A percentile compares a stretch with the other conserved stretches of the same genome.
Evolutionary conservation across 2,888 invertebrate genomes (phyloP).

Genomic region (Strigamia maritima): DNA sequence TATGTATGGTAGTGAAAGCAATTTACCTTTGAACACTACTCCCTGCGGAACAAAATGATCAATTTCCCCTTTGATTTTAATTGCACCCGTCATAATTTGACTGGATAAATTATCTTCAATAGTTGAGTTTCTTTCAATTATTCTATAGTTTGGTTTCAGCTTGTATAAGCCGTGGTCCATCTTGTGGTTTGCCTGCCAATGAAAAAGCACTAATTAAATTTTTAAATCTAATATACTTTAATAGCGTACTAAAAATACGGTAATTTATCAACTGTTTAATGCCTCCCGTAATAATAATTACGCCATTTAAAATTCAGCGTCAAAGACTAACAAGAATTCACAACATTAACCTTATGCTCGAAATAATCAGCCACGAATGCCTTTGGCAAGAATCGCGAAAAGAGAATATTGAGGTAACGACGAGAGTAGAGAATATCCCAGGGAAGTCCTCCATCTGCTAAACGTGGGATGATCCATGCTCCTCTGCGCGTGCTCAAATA

Average conservation of each 20-base stretch:
- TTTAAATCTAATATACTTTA: too few species aligned
- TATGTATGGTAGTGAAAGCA: not conserved
- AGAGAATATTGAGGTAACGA: not conserved
- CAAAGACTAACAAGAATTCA: too few species aligned
- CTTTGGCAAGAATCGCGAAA: not conserved
- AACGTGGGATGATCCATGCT: slow-evolving; percentile 54
- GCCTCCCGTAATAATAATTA: too few species aligned
- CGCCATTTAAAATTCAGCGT: not conserved
- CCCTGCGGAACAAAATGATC: slow-evolving; percentile 44
- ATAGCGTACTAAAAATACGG: too few species aligned
- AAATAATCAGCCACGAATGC: not conserved
- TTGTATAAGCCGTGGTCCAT: slow-evolving; percentile 51
- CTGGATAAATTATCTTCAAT: slow-evolving; percentile 53
- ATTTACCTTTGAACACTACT: slow-evolving; percentile 47
- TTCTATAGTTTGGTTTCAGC: slow-evolving; percentile 49
- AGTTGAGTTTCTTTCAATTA: slow-evolving; percentile 24
- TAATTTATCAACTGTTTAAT: too few species aligned
- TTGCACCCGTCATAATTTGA: slow-evolving; percentile 50
- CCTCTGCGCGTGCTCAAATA: slow-evolving; percentile 54
- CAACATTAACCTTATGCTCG: not conserved
- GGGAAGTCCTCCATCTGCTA: slow-evolving; percentile 43
- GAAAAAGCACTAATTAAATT: not conserved
- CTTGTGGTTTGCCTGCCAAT: slow-evolving; percentile 46
- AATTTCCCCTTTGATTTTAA: slow-evolving; percentile 48
- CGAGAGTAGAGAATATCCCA: not conserved